Evolutionary conservation across 2,797 vertebrate genomes (phyloP).

Genomic region (Brachymystax lenok): DNA sequence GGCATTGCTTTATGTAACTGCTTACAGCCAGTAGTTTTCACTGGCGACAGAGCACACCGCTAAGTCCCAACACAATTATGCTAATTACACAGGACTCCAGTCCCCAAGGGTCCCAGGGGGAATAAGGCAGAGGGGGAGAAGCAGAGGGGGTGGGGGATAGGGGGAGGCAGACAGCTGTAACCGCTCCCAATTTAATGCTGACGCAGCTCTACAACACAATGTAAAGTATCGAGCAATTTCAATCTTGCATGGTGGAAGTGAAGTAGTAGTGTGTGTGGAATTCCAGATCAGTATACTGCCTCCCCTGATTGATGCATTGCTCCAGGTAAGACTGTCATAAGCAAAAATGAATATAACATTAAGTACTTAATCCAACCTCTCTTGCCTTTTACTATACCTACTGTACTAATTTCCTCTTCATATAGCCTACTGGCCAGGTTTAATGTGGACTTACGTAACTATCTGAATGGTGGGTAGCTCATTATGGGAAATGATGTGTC

Average conservation of each 20-base stretch:
- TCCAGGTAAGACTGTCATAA: neutral
- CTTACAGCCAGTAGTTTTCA: constrained; percentile 8
- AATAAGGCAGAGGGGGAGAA: neutral
- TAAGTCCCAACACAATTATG: constrained; percentile 11
- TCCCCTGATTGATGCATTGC: constrained; percentile 10
- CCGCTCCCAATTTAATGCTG: constrained; percentile 7
- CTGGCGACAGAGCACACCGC: neutral
- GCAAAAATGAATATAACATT: constrained; percentile 8
- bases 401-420: constrained; percentile 5
- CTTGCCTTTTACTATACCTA: constrained; percentile 32
- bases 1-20: constrained; percentile 24
- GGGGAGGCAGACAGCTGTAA: neutral
- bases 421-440: constrained; percentile 30
- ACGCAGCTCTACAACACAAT: constrained; percentile 12
- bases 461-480: constrained; percentile 35
- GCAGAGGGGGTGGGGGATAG: neutral
- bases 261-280: neutral
- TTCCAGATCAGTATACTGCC: neutral
- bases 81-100: neutral
- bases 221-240: constrained; percentile 7
- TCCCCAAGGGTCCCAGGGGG: neutral
- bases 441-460: constrained; percentile 43
- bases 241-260: neutral
- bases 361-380: constrained; percentile 26
- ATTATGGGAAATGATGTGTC: neutral